A percentile compares a stretch with the other conserved stretches of the same genome.
Conservation (phyloP, 2,797 vertebrate genomes). For the Crenuchus spilurus region DNA sequence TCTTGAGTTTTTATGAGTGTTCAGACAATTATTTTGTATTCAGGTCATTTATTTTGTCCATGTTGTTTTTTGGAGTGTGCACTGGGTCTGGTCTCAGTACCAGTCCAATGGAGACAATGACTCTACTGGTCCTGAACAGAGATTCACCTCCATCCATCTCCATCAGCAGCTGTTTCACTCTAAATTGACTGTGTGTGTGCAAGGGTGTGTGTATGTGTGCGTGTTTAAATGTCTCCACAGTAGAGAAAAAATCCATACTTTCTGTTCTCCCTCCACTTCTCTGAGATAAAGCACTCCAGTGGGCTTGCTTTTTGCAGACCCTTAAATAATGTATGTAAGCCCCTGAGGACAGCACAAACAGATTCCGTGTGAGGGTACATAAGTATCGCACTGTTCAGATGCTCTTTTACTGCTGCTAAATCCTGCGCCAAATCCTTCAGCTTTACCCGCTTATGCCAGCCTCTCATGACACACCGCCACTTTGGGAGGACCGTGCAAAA, state of each 20-base stretch:
- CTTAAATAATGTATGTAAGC: constrained; percentile 55
- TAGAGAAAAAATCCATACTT: constrained; percentile 45
- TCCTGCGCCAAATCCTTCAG: constrained; percentile 28
- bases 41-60: background rate
- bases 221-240: constrained; percentile 29
- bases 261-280: constrained; percentile 36
- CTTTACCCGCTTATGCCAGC: constrained; percentile 5
- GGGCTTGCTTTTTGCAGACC: constrained; percentile 32
- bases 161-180: constrained; percentile 19
- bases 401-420: constrained; percentile 31
- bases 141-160: constrained; percentile 37
- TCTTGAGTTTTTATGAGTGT: background rate
- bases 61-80: background rate
- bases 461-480: constrained; percentile 32
- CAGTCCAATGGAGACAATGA: constrained; percentile 6
- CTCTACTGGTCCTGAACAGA: constrained; percentile 20
- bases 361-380: constrained; percentile 30
- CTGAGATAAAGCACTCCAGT: constrained; percentile 40
- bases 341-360: constrained; percentile 34
- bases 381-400: constrained; percentile 21
- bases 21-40: background rate
- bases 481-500: constrained; percentile 16
- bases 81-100: constrained; percentile 1
- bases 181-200: constrained; percentile 13
- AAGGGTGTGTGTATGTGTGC: constrained; percentile 18